A percentile compares a stretch with the other conserved stretches of the same genome.
These are phyloP conservation scores for Phrixothrix hirtus DNA, from an alignment of 2,888 invertebrate species.

Conservation along the genomic window DNA sequence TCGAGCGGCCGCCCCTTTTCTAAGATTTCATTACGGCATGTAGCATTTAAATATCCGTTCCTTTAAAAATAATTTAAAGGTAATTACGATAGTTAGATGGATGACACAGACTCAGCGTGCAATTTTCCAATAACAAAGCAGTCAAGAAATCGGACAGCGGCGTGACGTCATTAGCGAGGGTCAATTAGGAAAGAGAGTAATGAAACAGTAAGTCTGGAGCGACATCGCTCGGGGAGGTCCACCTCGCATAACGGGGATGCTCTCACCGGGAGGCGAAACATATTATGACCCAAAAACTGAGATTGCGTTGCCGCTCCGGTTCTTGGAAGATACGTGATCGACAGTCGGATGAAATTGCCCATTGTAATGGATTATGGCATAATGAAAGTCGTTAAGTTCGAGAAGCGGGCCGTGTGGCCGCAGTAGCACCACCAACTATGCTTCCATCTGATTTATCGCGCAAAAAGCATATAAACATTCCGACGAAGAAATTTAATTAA, in stretches of 20 bases:
- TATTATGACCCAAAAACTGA: constrained; percentile 38
- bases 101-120: constrained; percentile 33
- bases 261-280: constrained; percentile 37
- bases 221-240: constrained; percentile 42
- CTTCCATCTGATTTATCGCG: constrained; percentile 55
- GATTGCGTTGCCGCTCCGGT: constrained; percentile 38
- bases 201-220: constrained; percentile 41
- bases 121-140: constrained; percentile 35
- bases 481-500: constrained; percentile 58
- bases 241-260: constrained; percentile 45
- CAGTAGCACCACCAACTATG: constrained; percentile 48
- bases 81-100: constrained; percentile 30
- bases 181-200: constrained; percentile 42
- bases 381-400: constrained; percentile 39
- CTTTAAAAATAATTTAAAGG: constrained; percentile 37
- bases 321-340: constrained; percentile 52
- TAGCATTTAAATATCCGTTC: constrained; percentile 38
- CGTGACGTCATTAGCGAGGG: constrained; percentile 38
- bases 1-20: constrained; percentile 25
- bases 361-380: constrained; percentile 49
- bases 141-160: constrained; percentile 35
- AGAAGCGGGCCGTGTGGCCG: constrained; percentile 51
- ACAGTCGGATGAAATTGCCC: constrained; percentile 51
- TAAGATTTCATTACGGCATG: constrained; percentile 34
- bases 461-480: constrained; percentile 55